Conservation (phyloP, 2,797 vertebrate species). For the Menidia menidia region DNA sequence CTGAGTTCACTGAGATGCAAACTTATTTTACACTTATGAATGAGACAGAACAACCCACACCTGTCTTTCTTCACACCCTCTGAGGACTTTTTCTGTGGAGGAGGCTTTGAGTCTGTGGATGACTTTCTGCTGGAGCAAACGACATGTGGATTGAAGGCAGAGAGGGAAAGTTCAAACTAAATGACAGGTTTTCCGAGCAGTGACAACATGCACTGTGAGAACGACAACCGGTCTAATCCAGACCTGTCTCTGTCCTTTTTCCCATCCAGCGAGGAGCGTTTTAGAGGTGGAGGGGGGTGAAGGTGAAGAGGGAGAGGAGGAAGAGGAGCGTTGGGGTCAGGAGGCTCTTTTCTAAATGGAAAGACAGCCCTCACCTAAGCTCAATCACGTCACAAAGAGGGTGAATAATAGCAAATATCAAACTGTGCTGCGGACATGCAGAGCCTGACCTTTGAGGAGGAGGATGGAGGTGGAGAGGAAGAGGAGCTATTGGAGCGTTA, state of each 20-base stretch:
- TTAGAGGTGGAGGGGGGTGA: slow-evolving; percentile 72
- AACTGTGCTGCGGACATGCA: slow-evolving; percentile 36
- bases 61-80: slow-evolving; percentile 79
- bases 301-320: slow-evolving; percentile 80
- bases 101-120: slow-evolving; percentile 68
- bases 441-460: slow-evolving; percentile 78
- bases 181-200: slow-evolving; percentile 5
- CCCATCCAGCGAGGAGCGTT: slow-evolving; percentile 71
- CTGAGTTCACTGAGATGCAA: neutral
- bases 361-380: slow-evolving; percentile 41
- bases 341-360: slow-evolving; percentile 80
- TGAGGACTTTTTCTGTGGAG: slow-evolving; percentile 67
- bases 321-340: slow-evolving; percentile 78
- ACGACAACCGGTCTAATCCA: slow-evolving; percentile 45
- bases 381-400: slow-evolving; percentile 16
- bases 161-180: slow-evolving; percentile 18
- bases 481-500: slow-evolving; percentile 76
- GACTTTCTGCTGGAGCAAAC: slow-evolving; percentile 76
- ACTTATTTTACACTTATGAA: slow-evolving; percentile 15
- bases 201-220: slow-evolving; percentile 9
- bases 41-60: slow-evolving; percentile 53
- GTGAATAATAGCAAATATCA: slow-evolving; percentile 2
- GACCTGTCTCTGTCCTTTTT: slow-evolving; percentile 84
- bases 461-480: slow-evolving; percentile 79
- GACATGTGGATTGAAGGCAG: slow-evolving; percentile 51